These are phyloP conservation scores for Thamnophis sirtalis DNA, from an alignment of 2,113 vertebrate genomes.

Conservation along the genomic window DNA sequence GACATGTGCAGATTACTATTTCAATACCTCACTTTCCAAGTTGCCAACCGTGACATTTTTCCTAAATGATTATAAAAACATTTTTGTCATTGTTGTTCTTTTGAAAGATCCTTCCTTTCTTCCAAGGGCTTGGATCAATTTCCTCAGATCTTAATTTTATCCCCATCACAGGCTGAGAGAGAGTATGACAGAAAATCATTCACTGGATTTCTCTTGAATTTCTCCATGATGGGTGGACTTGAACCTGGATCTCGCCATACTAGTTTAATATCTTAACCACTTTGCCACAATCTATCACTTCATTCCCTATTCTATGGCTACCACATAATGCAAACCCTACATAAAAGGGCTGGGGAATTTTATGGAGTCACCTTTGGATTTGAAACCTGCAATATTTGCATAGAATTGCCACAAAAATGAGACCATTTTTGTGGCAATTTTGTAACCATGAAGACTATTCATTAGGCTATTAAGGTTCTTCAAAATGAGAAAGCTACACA, in stretches of 20 bases:
- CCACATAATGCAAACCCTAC: background rate
- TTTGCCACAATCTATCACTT: background rate
- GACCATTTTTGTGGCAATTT: background rate
- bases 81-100: background rate
- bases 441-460: background rate
- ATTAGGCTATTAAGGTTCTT: background rate
- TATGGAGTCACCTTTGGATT: background rate
- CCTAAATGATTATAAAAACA: background rate
- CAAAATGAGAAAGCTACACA: background rate
- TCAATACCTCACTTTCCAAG: background rate
- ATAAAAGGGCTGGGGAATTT: background rate
- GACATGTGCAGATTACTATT: background rate
- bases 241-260: background rate
- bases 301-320: background rate
- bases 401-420: background rate
- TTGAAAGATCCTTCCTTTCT: background rate
- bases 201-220: background rate
- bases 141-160: background rate
- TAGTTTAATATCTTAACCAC: background rate
- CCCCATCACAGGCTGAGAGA: background rate
- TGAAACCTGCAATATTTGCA: background rate
- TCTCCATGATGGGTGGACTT: background rate
- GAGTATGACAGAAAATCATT: background rate
- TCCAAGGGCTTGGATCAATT: background rate
- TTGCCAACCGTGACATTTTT: background rate